These are phyloP conservation scores for Etia nguti DNA, from an alignment of 2,113 vertebrate species.

Conservation along the genomic window DNA sequence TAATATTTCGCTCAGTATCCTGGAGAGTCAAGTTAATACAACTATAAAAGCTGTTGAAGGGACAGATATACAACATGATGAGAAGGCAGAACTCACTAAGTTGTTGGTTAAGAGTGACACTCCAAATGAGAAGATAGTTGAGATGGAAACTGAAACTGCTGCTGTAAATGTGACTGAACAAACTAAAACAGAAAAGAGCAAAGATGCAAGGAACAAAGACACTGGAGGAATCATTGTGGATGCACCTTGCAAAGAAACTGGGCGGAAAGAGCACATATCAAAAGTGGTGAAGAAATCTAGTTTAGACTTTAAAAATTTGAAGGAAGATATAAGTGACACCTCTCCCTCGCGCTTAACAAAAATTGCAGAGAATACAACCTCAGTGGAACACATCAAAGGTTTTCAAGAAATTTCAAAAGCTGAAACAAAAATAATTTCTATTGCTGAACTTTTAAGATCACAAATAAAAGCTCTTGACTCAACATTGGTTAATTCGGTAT, in stretches of 20 bases:
- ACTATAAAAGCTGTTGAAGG: conserved; percentile 32
- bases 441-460: conserved; percentile 57
- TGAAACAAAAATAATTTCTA: conserved; percentile 39
- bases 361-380: background rate
- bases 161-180: background rate
- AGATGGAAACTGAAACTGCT: conserved; percentile 25
- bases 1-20: conserved; percentile 15
- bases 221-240: background rate
- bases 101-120: background rate
- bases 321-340: background rate
- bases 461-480: conserved; percentile 52
- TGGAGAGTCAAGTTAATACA: conserved; percentile 33
- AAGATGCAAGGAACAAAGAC: background rate
- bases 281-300: background rate
- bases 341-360: background rate
- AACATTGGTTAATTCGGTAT: background rate
- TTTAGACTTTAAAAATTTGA: background rate
- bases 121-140: background rate
- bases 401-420: conserved; percentile 29
- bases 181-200: background rate
- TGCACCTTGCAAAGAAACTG: background rate
- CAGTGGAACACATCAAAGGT: background rate
- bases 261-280: background rate
- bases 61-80: conserved; percentile 36
- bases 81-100: conserved; percentile 2